Evolutionary conservation across 2,888 invertebrate genomes (phyloP).

Genomic region (Lycophotia porphyrea): DNA sequence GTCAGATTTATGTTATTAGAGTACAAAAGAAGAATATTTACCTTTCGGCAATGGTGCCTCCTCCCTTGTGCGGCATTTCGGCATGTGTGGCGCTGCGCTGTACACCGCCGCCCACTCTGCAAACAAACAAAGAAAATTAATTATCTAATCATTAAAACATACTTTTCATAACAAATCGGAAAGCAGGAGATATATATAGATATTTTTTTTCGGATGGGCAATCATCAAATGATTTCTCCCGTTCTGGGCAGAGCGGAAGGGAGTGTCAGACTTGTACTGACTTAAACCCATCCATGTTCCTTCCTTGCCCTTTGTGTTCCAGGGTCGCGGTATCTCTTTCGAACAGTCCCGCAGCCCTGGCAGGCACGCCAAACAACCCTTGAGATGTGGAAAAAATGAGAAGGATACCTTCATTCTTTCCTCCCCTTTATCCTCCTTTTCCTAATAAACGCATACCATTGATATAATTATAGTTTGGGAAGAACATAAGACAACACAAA

Average conservation of each 20-base stretch:
- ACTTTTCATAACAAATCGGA: neutral
- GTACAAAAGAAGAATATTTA: conserved; percentile 56
- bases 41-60: conserved; percentile 91
- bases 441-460: neutral
- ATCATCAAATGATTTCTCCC: too few species aligned
- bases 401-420: neutral
- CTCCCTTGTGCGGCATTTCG: conserved; percentile 88
- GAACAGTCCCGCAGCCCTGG: too few species aligned
- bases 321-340: too few species aligned
- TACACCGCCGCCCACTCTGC: conserved; percentile 84
- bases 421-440: neutral
- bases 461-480: neutral
- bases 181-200: too few species aligned
- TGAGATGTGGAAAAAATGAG: too few species aligned
- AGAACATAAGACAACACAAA: neutral
- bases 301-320: too few species aligned
- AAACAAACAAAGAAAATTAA: conserved; percentile 65
- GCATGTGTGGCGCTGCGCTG: conserved; percentile 89
- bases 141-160: conserved; percentile 10
- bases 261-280: too few species aligned
- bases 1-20: neutral
- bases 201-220: too few species aligned
- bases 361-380: too few species aligned
- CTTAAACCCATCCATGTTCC: too few species aligned
- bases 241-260: too few species aligned